Percentiles rank a stretch among this genome's conserved stretches.
Evolutionary conservation across 2,888 invertebrate species (phyloP).

Genomic region (Morpho deidamia): DNA sequence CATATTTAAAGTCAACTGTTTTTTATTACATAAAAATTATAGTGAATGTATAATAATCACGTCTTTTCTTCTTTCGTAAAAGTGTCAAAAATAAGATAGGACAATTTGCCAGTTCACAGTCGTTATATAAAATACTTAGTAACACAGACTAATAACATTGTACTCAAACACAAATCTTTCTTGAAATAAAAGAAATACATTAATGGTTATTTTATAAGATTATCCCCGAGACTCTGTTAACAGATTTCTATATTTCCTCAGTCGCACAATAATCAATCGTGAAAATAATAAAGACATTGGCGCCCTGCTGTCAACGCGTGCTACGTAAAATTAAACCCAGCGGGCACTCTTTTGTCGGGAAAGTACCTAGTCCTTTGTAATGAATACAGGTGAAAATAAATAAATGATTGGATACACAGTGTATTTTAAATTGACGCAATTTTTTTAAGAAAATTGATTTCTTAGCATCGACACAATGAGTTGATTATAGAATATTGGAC

Average conservation of each 20-base stretch:
- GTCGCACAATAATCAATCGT: constrained; percentile 23
- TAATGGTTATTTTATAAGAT: no score
- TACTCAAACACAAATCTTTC: no score
- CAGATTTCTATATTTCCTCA: neutral
- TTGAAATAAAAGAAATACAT: no score
- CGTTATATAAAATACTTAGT: no score
- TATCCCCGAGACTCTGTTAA: no score
- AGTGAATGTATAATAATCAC: no score
- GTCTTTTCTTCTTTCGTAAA: no score
- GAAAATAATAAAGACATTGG: constrained; percentile 60
- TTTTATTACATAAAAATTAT: no score
- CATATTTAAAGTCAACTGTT: no score
- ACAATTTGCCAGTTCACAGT: no score
- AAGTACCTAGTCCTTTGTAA: constrained; percentile 16
- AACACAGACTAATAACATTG: no score
- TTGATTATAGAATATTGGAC: constrained; percentile 20
- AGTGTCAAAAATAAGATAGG: no score
- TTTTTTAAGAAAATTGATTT: neutral
- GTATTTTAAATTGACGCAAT: neutral
- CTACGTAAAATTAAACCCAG: constrained; percentile 53
- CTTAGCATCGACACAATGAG: neutral
- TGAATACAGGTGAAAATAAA: constrained; percentile 12
- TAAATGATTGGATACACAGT: constrained; percentile 2
- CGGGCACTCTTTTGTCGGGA: constrained; percentile 33
- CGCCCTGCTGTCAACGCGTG: constrained; percentile 48